phyloP scores from a whole-genome alignment of 1,140 invertebrate species.

The Eupeodes corollae region DNA sequence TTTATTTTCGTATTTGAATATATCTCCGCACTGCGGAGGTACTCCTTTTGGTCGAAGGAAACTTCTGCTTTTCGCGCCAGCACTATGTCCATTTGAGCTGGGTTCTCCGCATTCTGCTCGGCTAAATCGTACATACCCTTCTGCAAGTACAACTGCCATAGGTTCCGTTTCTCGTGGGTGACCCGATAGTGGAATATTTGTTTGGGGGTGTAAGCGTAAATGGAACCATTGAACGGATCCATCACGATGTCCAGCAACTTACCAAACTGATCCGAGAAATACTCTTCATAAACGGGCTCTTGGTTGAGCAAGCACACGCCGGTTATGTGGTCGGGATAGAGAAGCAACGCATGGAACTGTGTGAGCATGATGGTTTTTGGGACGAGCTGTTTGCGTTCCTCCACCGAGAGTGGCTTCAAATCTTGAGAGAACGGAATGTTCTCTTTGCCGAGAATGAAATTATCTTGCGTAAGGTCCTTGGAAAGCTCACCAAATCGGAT shows the following conservation, averaged over 20 bases:
- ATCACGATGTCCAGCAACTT: constrained; percentile 69
- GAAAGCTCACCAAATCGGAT: constrained; percentile 19
- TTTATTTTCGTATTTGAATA: constrained; percentile 84
- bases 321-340: constrained; percentile 73
- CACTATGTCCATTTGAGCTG: constrained; percentile 70
- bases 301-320: constrained; percentile 78
- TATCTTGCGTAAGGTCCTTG: too few species aligned
- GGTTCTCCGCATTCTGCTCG: constrained; percentile 66
- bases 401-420: constrained; percentile 20
- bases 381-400: constrained; percentile 31
- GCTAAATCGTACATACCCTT: constrained; percentile 80
- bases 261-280: constrained; percentile 68
- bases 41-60: constrained; percentile 68
- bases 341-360: constrained; percentile 78
- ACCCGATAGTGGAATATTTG: constrained; percentile 80
- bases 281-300: constrained; percentile 77
- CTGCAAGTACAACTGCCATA: constrained; percentile 82
- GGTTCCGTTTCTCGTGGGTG: constrained; percentile 71
- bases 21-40: constrained; percentile 70
- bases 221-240: constrained; percentile 67
- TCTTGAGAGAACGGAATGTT: too few species aligned
- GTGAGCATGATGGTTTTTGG: constrained; percentile 76
- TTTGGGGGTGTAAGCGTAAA: constrained; percentile 78
- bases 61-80: constrained; percentile 81
- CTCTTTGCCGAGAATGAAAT: too few species aligned